These are phyloP conservation scores for Linurgus olivaceus DNA, from an alignment of 2,797 vertebrate genomes.

Conservation along the genomic window DNA sequence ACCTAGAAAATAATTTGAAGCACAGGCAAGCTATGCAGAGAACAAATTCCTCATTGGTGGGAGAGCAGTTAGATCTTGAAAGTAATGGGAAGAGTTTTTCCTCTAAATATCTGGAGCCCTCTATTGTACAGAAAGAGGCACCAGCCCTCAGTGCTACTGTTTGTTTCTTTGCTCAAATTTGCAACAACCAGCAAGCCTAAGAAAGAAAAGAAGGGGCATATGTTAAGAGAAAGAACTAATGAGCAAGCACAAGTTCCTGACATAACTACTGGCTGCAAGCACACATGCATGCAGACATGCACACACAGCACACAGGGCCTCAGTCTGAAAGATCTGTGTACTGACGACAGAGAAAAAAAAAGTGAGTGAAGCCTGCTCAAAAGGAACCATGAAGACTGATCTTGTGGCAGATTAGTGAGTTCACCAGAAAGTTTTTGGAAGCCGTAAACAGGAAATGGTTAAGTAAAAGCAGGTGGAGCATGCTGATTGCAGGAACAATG, in stretches of 20 bases:
- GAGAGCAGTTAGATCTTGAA: background rate
- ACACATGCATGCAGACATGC: background rate
- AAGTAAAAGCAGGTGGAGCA: constrained; percentile 78
- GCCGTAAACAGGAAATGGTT: constrained; percentile 76
- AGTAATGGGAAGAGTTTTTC: background rate
- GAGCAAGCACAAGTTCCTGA: background rate
- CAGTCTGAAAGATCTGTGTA: background rate
- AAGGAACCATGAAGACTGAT: background rate
- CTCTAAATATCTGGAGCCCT: background rate
- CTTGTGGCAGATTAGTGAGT: constrained; percentile 15
- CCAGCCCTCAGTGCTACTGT: background rate
- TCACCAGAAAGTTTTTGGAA: constrained; percentile 57
- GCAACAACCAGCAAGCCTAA: background rate
- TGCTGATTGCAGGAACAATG: constrained; percentile 50
- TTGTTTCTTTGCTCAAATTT: background rate
- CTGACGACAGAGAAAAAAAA: background rate
- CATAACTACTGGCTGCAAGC: background rate
- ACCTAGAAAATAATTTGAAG: background rate
- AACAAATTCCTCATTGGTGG: background rate
- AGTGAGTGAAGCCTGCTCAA: background rate
- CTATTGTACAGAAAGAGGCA: background rate
- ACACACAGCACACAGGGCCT: background rate
- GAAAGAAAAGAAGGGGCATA: background rate
- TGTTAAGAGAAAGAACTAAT: background rate
- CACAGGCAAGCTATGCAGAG: background rate